Evolutionary conservation across 2,113 vertebrate species (phyloP).

Genomic region (Brachyhypopomus gauderio): DNA sequence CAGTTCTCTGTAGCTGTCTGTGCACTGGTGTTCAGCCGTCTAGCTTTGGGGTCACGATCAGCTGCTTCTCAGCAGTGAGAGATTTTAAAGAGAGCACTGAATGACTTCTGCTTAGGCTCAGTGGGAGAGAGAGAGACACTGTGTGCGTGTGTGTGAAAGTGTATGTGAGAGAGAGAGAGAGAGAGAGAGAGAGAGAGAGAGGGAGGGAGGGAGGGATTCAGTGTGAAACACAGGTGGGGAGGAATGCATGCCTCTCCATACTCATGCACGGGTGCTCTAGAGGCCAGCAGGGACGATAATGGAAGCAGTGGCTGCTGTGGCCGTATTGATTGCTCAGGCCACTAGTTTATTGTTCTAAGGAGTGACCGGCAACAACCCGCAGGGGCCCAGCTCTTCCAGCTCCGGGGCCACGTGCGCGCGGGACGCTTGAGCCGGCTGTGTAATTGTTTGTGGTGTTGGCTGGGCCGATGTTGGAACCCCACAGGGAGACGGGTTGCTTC

Average conservation of each 20-base stretch:
- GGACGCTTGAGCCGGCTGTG: constrained; percentile 71
- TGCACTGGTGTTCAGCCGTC: constrained; percentile 8
- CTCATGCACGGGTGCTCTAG: constrained; percentile 40
- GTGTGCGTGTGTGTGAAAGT: constrained; percentile 13
- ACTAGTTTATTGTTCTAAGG: constrained; percentile 79
- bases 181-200: constrained; percentile 31
- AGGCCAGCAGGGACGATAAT: constrained; percentile 61
- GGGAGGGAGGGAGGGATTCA: constrained; percentile 27
- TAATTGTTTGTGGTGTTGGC: constrained; percentile 81
- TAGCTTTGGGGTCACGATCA: constrained; percentile 27
- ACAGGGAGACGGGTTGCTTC: constrained; percentile 71
- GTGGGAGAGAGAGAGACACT: constrained; percentile 1
- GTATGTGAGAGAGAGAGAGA: constrained; percentile 13
- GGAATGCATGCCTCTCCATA: constrained; percentile 48
- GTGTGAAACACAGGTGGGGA: constrained; percentile 45
- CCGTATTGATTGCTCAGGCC: constrained; percentile 77
- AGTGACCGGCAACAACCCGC: constrained; percentile 77
- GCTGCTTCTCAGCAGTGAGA: constrained; percentile 9
- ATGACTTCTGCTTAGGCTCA: constrained; percentile 19
- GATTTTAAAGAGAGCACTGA: constrained; percentile 14
- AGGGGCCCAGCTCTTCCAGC: constrained; percentile 68
- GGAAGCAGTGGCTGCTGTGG: constrained; percentile 69
- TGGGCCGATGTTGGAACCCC: constrained; percentile 71
- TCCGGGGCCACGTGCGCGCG: constrained; percentile 63
- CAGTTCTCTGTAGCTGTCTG: neutral